Percentiles rank a stretch among this genome's conserved stretches.
Evolutionary conservation across 2,888 invertebrate genomes (phyloP).

Genomic region (Nezara viridula): DNA sequence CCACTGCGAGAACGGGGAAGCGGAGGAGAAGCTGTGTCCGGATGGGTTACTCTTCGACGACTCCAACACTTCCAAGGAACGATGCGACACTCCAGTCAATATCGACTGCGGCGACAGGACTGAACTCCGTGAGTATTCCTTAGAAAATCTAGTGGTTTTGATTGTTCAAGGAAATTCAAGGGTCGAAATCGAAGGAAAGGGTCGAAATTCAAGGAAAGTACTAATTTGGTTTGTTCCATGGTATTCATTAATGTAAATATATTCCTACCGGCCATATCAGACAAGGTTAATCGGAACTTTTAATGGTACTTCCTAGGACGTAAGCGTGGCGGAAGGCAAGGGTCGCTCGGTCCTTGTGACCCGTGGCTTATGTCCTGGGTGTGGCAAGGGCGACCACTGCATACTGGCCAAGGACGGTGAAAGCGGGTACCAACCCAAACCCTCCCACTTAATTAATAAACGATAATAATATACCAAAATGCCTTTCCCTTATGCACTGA

Average conservation of each 20-base stretch:
- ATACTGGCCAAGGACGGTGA: conserved; percentile 39
- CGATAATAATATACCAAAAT: conserved; percentile 6
- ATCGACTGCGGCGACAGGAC: conserved; percentile 83
- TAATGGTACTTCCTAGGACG: neutral
- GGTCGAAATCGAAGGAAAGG: too few relatives aligned
- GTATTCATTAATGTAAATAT: conserved; percentile 4
- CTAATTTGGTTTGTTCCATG: neutral
- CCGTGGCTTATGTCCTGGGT: conserved; percentile 47
- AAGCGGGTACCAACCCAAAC: conserved; percentile 11
- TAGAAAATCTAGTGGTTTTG: neutral
- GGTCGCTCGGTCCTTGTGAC: conserved; percentile 43
- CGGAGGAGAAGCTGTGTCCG: conserved; percentile 80
- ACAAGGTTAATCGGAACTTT: neutral
- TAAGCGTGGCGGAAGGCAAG: conserved; percentile 4
- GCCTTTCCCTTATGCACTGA: neutral
- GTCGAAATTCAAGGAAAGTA: too few relatives aligned
- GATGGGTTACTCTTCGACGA: conserved; percentile 85
- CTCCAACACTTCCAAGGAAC: conserved; percentile 79
- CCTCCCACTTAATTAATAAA: neutral
- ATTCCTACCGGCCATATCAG: neutral
- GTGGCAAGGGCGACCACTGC: conserved; percentile 47
- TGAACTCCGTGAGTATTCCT: conserved; percentile 78
- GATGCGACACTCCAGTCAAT: conserved; percentile 83
- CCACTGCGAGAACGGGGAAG: conserved; percentile 75
- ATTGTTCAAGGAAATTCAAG: too few relatives aligned